Conservation (phyloP, 2,797 vertebrate genomes). For the Siniperca undulata region DNA sequence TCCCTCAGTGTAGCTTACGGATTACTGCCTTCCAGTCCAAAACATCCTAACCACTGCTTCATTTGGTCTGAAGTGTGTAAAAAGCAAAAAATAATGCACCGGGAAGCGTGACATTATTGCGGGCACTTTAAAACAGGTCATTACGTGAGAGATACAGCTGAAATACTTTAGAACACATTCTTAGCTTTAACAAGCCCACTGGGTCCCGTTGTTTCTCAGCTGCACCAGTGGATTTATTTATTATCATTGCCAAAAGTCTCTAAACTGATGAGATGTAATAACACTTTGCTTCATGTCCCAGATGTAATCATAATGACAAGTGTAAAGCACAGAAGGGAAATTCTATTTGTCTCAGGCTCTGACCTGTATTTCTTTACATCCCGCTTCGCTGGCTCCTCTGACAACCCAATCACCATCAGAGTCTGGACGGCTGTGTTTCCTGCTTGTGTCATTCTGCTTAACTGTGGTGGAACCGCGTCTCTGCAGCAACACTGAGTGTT, state of each 20-base stretch:
- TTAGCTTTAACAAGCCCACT: constrained; percentile 37
- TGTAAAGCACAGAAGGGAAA: constrained; percentile 28
- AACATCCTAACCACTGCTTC: constrained; percentile 30
- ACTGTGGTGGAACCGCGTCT: constrained; percentile 7
- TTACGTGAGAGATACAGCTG: constrained; percentile 19
- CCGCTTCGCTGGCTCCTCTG: constrained; percentile 43
- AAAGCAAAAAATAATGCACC: constrained; percentile 13
- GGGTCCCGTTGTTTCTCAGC: constrained; percentile 29
- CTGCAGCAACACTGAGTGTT: constrained; percentile 2
- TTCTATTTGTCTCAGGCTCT: constrained; percentile 55
- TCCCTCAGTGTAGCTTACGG: constrained; percentile 5
- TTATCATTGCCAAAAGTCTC: not conserved
- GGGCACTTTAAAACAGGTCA: constrained; percentile 43
- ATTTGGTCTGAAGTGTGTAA: constrained; percentile 33
- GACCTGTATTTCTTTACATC: constrained; percentile 61
- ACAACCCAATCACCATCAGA: constrained; percentile 56
- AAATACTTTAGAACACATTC: constrained; percentile 24
- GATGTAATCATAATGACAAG: constrained; percentile 55
- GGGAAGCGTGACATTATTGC: constrained; percentile 23
- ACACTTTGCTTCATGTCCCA: constrained; percentile 21
- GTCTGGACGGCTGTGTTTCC: constrained; percentile 33
- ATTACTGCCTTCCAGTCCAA: constrained; percentile 39
- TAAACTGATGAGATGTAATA: constrained; percentile 22
- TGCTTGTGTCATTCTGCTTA: constrained; percentile 58
- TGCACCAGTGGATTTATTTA: constrained; percentile 23